Evolutionary conservation across 1,140 invertebrate species (phyloP), one percentile per base, ranked within the genome.

Genomic region (Formica selysi): DNA sequence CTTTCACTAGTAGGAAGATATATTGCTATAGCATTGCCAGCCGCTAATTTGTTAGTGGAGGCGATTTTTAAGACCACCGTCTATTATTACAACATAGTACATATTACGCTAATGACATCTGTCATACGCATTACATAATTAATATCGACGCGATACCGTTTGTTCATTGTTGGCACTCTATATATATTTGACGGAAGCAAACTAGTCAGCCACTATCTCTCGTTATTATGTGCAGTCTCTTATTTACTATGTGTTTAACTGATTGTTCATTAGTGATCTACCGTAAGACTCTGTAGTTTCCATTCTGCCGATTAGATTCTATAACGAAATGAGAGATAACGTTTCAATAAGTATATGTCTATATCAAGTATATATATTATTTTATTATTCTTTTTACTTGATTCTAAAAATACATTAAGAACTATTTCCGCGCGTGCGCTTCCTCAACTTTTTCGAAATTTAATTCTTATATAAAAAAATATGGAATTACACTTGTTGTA

Each of bases 121-220:
- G 68, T 83, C 79, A 32, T 74, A 48, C 51, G 48, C 38, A 86
- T 86, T 86, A 74, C 36, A 74, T 73, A 83, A 86, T 86, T 83
- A 86, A 83, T 48, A 67, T 65, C 41, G 10, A 44, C 26, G 26
- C 57, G 79, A 64, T 80, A 81, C 68, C 80, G 59, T 86, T 86
- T 86, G 61, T 54, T 83, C 76, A 68, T 48, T 64, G 16, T 41
- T 32, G 51, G 29, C 65, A 38, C 19, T 51, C 29, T 83, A 29
- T 16, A 54, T 11, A 38, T 38, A 64, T 26, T 57, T 51, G 16
- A 19, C 32, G 22, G 22, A 65, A 65, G 32, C n/a, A 4, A 48
- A 36, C 54, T 61, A 61, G 11, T 29, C 64, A 48, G 7, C 57
- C 64, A 70, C 32, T 48, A 73, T 73, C n/a, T 54, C 16, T n/a